Base-by-base conservation (phyloP, 2,888 invertebrate genomes). In the Phalera bucephala region DNA sequence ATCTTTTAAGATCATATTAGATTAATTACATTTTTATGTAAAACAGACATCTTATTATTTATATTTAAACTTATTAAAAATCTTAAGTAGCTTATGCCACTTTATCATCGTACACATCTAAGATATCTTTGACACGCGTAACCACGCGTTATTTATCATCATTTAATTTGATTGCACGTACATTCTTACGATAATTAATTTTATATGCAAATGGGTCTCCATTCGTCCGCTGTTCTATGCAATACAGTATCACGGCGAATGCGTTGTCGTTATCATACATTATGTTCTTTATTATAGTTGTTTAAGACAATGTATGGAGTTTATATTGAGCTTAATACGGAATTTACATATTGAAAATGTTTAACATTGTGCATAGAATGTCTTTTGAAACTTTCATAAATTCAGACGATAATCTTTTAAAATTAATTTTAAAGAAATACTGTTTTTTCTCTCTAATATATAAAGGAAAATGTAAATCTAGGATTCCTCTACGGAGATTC, bases 241-340 rank as follows among this genome's bases (percentile, higher is more conserved):
- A 43, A 49, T 41, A 45, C 33, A 31, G 36, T 51, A 51, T 46
- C 12, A 31, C 33, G 25, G 34, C 36, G 29, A 37, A 40, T 27
- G 23, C 21, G 22, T 31, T 35, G 26, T 37, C 33, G 36, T 44
- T 52, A 45, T 52, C 41, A 37, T 49, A 42, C 32, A 29, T 47
- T 30, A 35, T 22, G 26, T 10, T 40, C 32, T 52, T 37, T 52
- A 45, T 40, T 39, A 52, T 41, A 36, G 32, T 33, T 36, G 40
- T 52, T 36, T 44, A 46, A 34, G 31, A 54, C 47, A 48, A 41
- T 36, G 49, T 42, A 37, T 43, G 25, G 37, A 36, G 34, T 52
- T 47, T 52, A 39, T 47, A 8, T 29, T 29, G 11, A 12, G 13
- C 9, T 14, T 27, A 27, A 14, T 27, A 27, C 9, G 9, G 14